Evolutionary conservation across 2,113 vertebrate genomes (phyloP).

Genomic region (Scopus umbretta): DNA sequence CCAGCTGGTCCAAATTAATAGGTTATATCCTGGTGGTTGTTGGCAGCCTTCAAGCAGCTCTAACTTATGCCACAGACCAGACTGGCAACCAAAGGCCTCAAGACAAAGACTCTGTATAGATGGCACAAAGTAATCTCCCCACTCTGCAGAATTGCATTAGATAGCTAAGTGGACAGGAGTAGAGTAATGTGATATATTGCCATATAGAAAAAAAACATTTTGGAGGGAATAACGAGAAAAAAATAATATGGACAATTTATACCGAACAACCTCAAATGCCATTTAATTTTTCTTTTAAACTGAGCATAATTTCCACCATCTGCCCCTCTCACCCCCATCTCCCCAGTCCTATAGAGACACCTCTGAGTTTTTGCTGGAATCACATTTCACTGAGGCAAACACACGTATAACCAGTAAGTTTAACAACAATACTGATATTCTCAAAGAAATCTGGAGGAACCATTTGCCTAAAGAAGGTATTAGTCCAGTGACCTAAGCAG

Average conservation of each 20-base stretch:
- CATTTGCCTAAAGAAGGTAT: neutral
- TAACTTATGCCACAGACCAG: neutral
- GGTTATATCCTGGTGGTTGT: neutral
- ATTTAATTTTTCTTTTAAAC: neutral
- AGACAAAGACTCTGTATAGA: neutral
- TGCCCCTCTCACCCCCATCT: neutral
- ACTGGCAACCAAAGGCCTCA: neutral
- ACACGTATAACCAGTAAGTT: neutral
- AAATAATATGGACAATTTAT: neutral
- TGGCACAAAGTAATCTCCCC: neutral
- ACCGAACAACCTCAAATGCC: neutral
- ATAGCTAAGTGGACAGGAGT: neutral
- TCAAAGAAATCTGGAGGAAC: neutral
- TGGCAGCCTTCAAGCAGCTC: neutral
- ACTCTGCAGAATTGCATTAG: neutral
- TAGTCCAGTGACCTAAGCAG: neutral
- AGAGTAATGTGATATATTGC: neutral
- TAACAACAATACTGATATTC: neutral
- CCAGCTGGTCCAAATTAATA: neutral
- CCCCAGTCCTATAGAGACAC: neutral
- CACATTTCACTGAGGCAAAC: neutral
- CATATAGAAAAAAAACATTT: neutral
- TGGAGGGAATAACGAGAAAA: neutral
- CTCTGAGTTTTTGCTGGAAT: neutral
- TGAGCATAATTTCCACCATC: neutral